Conservation (phyloP, 2,797 vertebrate genomes). For the Gallinago nigripennis region DNA sequence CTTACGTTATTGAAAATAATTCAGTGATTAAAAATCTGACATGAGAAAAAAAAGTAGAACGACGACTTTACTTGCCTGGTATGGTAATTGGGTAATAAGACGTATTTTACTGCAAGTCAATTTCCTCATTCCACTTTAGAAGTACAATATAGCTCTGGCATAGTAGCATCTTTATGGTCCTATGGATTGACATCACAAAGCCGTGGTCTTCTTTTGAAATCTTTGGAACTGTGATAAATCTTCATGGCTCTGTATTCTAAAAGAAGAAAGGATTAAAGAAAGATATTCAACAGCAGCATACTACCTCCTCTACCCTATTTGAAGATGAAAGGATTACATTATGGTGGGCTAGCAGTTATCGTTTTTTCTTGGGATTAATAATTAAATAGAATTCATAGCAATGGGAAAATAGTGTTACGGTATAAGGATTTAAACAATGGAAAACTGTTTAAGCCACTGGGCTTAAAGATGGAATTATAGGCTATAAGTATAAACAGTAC, state of each 20-base stretch:
- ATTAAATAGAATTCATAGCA: slow-evolving; percentile 20
- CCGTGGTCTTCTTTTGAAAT: slow-evolving; percentile 48
- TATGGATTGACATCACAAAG: slow-evolving; percentile 53
- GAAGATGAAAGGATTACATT: slow-evolving; percentile 44
- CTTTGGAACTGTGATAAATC: slow-evolving; percentile 63
- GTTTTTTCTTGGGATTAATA: not conserved
- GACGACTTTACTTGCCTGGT: not conserved
- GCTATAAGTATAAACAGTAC: not conserved
- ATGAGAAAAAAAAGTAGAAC: not conserved
- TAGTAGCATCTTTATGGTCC: slow-evolving; percentile 42
- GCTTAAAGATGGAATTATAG: not conserved
- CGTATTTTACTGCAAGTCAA: slow-evolving; percentile 33
- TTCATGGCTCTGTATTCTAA: slow-evolving; percentile 50
- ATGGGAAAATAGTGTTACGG: not conserved
- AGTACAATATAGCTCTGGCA: slow-evolving; percentile 34
- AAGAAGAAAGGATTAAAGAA: slow-evolving; percentile 62
- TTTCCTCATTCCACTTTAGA: slow-evolving; percentile 28
- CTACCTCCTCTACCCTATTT: slow-evolving; percentile 18
- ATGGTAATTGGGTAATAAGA: slow-evolving; percentile 34
- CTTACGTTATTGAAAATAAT: not conserved
- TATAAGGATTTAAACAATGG: not conserved
- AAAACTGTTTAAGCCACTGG: not conserved
- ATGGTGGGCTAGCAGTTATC: not conserved
- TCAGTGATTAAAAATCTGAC: not conserved
- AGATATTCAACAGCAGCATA: slow-evolving; percentile 34